A percentile compares a stretch with the other conserved stretches of the same genome.
phyloP scores from a whole-genome alignment of 2,113 vertebrate species.

The Prionailurus bengalensis region DNA sequence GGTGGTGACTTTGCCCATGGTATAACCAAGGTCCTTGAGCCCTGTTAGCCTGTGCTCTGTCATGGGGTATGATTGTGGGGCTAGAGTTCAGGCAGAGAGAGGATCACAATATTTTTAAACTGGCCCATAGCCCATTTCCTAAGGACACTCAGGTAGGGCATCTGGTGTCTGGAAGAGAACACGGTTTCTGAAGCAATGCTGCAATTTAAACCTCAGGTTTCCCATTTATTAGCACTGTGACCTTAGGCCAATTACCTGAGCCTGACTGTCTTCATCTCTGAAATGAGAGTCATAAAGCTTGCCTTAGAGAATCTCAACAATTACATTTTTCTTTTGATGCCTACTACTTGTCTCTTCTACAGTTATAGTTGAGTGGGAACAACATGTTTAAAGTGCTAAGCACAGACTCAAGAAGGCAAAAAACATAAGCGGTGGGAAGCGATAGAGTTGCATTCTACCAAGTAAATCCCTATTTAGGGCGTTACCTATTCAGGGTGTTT shows the following conservation, averaged over 20 bases:
- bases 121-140: neutral
- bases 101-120: neutral
- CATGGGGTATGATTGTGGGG: rapidly evolving
- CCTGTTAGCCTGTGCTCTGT: neutral
- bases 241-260: neutral
- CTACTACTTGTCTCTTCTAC: neutral
- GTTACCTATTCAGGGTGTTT: neutral
- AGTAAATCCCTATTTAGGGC: neutral
- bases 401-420: neutral
- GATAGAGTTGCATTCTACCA: neutral
- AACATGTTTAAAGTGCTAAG: neutral
- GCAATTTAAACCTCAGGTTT: neutral
- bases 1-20: neutral
- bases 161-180: neutral
- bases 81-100: neutral
- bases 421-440: neutral
- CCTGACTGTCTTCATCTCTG: neutral
- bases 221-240: neutral
- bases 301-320: neutral
- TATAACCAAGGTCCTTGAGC: neutral
- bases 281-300: neutral
- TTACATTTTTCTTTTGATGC: neutral
- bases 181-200: neutral
- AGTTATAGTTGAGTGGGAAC: neutral
- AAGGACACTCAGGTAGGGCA: neutral